A percentile compares a stretch with the other conserved stretches of the same genome.
phyloP scores from a whole-genome alignment of 2,113 vertebrate species.

The Scophthalmus maximus region DNA sequence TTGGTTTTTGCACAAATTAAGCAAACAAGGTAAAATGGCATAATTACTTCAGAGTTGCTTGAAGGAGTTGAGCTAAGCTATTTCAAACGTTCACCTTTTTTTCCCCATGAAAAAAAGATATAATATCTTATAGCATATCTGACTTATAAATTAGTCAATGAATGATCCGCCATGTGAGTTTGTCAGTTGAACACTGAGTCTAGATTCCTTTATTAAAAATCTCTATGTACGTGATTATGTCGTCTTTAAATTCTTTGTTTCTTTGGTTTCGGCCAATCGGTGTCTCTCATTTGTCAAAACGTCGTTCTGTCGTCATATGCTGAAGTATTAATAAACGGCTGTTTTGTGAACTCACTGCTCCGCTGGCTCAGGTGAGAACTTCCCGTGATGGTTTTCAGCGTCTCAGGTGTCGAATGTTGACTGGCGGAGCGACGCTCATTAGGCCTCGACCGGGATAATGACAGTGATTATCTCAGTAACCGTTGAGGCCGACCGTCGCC shows the following conservation, averaged over 20 bases:
- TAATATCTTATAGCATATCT: too few relatives aligned
- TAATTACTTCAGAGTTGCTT: too few relatives aligned
- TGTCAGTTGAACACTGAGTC: too few relatives aligned
- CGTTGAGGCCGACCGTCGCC: slow-evolving; percentile 48
- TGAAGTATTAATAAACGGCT: background rate
- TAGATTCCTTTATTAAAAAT: too few relatives aligned
- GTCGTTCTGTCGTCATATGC: background rate
- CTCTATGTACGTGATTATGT: background rate
- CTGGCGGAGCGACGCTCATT: slow-evolving; percentile 24
- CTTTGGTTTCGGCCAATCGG: background rate
- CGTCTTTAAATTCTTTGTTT: background rate
- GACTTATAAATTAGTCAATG: too few relatives aligned
- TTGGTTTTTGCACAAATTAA: too few relatives aligned
- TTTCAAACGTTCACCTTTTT: too few relatives aligned
- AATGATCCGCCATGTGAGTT: too few relatives aligned
- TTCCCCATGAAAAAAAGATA: too few relatives aligned
- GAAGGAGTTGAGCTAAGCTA: too few relatives aligned
- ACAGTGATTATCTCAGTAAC: slow-evolving; percentile 62
- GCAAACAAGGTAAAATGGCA: too few relatives aligned
- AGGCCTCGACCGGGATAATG: slow-evolving; percentile 32
- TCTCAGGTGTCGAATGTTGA: background rate
- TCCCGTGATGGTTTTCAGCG: background rate
- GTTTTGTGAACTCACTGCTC: background rate
- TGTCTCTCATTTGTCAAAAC: background rate
- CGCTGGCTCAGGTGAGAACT: background rate